phyloP scores from a whole-genome alignment of 2,797 vertebrate species.

The Australoheros facetus region DNA sequence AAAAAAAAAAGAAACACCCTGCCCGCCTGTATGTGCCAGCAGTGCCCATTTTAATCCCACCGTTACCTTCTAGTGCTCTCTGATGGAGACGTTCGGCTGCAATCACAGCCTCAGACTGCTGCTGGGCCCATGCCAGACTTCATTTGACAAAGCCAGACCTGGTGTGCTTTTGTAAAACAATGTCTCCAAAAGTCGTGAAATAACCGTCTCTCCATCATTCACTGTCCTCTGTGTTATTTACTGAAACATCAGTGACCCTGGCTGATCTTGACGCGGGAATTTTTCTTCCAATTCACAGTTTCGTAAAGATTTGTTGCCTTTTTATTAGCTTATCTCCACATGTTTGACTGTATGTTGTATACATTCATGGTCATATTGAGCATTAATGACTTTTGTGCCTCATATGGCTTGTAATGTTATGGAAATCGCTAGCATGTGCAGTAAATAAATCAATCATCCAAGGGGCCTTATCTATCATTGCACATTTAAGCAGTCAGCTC shows the following conservation, averaged over 20 bases:
- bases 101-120: constrained; percentile 75
- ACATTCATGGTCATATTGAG: constrained; percentile 41
- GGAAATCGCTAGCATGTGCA: constrained; percentile 78
- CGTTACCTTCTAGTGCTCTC: constrained; percentile 79
- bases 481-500: constrained; percentile 83
- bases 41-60: constrained; percentile 82
- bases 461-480: constrained; percentile 83
- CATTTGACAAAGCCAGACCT: constrained; percentile 60
- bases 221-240: constrained; percentile 3
- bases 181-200: constrained; percentile 47
- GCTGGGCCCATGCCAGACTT: constrained; percentile 79
- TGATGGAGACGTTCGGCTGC: constrained; percentile 79
- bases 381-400: constrained; percentile 62
- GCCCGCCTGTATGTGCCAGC: constrained; percentile 82
- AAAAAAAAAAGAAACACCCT: constrained; percentile 59
- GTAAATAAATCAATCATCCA: constrained; percentile 85
- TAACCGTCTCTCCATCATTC: constrained; percentile 44
- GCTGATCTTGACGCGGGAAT: constrained; percentile 5
- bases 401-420: constrained; percentile 76
- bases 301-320: neutral
- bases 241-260: constrained; percentile 35
- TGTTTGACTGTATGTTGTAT: constrained; percentile 13
- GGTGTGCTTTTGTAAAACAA: constrained; percentile 59
- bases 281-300: neutral
- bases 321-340: neutral